Conservation (phyloP, 2,888 invertebrate species). For the Pilophorus perplexus region DNA sequence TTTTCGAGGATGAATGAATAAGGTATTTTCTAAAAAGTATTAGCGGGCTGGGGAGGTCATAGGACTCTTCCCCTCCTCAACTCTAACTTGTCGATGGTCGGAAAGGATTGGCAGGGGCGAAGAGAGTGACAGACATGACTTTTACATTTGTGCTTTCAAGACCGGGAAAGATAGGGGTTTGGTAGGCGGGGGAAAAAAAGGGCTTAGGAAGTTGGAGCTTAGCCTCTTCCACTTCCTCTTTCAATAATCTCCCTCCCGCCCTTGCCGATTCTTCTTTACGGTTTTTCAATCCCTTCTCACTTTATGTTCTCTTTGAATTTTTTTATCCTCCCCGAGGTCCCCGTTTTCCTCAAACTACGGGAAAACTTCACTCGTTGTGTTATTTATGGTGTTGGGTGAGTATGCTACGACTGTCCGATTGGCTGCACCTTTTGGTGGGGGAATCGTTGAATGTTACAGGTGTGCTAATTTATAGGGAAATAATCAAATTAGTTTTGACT, state of each 20-base stretch:
- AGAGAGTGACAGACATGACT: conserved; percentile 38
- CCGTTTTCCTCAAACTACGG: background rate
- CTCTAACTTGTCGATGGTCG: conserved; percentile 2
- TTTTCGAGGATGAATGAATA: conserved; percentile 34
- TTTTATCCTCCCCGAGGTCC: background rate
- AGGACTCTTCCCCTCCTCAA: background rate
- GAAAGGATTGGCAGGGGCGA: conserved; percentile 13
- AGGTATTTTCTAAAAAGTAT: conserved; percentile 30
- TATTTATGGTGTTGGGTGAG: too few relatives aligned
- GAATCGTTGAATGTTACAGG: too few relatives aligned
- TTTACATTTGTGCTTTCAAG: conserved; percentile 43
- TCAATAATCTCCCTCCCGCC: conserved; percentile 25
- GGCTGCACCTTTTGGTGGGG: too few relatives aligned
- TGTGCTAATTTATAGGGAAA: too few relatives aligned
- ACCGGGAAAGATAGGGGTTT: conserved; percentile 17
- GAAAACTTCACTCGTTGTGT: too few relatives aligned
- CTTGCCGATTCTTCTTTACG: background rate
- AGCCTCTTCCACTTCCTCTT: conserved; percentile 34
- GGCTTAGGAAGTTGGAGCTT: conserved; percentile 39
- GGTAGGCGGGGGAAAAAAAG: background rate
- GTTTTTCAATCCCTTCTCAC: conserved; percentile 13
- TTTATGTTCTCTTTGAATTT: conserved; percentile 4
- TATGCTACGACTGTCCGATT: too few relatives aligned
- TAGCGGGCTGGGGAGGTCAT: background rate
- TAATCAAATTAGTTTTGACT: too few relatives aligned